A percentile compares a stretch with the other conserved stretches of the same genome.
These are phyloP conservation scores for Mnemiopsis leidyi DNA, from an alignment of 37 sponge, comb jelly and placozoan genomes.

Conservation along the genomic window DNA sequence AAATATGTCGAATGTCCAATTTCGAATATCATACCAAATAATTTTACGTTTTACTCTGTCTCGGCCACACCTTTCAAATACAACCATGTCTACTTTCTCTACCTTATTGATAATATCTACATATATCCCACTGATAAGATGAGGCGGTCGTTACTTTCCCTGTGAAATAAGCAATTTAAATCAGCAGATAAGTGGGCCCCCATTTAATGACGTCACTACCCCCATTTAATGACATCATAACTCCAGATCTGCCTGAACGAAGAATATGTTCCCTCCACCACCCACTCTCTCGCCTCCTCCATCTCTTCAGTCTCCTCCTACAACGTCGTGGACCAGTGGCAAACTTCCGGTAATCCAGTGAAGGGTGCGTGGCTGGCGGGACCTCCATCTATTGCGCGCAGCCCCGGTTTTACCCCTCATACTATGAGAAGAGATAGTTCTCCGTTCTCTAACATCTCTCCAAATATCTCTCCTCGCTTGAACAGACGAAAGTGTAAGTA, in stretches of 20 bases:
- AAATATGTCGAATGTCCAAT: too few species aligned
- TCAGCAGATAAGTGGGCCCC: too few species aligned
- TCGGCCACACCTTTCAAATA: too few species aligned
- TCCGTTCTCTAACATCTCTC: background rate
- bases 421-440: background rate
- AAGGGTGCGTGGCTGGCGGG: constrained; percentile 13
- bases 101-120: too few species aligned
- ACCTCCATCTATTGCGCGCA: background rate
- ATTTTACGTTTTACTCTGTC: too few species aligned
- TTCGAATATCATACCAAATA: too few species aligned
- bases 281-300: constrained; percentile 5
- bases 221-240: too few species aligned
- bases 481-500: background rate
- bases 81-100: too few species aligned
- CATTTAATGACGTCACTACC: too few species aligned
- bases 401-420: background rate
- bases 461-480: background rate
- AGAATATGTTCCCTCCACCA: background rate
- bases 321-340: constrained; percentile 25
- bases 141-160: too few species aligned
- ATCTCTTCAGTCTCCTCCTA: constrained; percentile 29
- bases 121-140: too few species aligned
- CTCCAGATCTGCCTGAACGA: constrained; percentile 31
- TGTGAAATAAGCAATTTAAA: too few species aligned
- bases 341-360: background rate